Conservation (phyloP, 1,140 invertebrate genomes). For the Panulirus ornatus region DNA sequence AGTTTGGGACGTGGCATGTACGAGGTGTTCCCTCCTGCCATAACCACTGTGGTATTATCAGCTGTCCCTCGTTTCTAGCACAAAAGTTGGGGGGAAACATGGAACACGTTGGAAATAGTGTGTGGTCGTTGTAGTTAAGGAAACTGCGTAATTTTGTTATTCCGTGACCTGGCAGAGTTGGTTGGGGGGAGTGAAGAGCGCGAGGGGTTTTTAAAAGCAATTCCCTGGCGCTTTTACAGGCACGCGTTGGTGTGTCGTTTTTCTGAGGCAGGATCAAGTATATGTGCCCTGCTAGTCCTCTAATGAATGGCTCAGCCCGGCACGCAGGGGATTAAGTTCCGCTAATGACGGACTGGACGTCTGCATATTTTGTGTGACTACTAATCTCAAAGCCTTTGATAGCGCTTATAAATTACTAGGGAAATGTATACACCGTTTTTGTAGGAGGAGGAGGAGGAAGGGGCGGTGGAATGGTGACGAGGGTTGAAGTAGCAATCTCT, state of each 20-base stretch:
- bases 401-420: neutral
- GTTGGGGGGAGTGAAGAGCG: neutral
- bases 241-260: neutral
- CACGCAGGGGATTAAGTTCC: constrained; percentile 29
- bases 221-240: neutral
- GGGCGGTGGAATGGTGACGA: neutral
- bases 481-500: too few relatives aligned
- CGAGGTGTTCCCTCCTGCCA: too few relatives aligned
- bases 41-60: too few relatives aligned
- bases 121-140: too few relatives aligned
- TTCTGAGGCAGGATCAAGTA: neutral
- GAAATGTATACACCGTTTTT: neutral
- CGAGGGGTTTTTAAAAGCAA: neutral
- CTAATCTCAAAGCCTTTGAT: constrained; percentile 20
- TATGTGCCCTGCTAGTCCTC: neutral
- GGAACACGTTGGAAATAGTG: too few relatives aligned
- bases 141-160: too few relatives aligned
- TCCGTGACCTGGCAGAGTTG: too few relatives aligned
- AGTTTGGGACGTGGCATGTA: too few relatives aligned
- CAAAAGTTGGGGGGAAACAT: too few relatives aligned
- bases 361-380: constrained; percentile 12
- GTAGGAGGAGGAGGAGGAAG: neutral
- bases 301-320: neutral
- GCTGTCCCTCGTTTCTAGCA: too few relatives aligned
- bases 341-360: constrained; percentile 18